Percentiles rank a stretch among this genome's conserved stretches.
Evolutionary conservation across 2,797 vertebrate species (phyloP).

Genomic region (Rhincodon typus): DNA sequence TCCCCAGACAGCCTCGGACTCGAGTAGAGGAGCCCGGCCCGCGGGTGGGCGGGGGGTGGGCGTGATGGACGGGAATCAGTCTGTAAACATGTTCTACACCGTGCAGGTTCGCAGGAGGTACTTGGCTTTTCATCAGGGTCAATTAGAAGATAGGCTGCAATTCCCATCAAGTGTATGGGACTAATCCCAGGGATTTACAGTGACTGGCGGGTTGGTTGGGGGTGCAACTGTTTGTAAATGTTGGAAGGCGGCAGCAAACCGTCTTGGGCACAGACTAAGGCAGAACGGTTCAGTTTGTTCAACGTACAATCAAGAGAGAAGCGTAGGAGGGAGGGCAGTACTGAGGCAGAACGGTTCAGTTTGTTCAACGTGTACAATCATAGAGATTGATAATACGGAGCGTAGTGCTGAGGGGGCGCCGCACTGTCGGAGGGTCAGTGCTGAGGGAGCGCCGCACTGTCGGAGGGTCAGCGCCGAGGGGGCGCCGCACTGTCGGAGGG

Average conservation of each 20-base stretch:
- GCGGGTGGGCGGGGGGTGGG: not conserved
- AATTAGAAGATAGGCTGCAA: not conserved
- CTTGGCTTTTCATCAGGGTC: not conserved
- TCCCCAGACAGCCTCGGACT: not conserved
- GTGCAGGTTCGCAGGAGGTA: not conserved
- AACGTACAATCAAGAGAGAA: no score
- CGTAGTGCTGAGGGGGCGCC: no score
- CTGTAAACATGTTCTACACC: not conserved
- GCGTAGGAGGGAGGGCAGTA: no score
- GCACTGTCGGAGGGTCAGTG: no score
- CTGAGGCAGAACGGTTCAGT: no score
- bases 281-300: no score
- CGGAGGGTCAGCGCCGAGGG: no score
- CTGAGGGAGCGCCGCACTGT: no score
- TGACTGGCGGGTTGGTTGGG: no score
- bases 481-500: no score
- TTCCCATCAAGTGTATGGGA: not conserved
- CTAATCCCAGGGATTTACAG: not conserved
- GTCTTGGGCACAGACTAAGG: not conserved
- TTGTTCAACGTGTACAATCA: no score
- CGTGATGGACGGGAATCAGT: not conserved
- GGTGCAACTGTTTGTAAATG: not conserved
- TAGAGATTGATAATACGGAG: no score
- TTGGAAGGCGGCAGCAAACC: not conserved
- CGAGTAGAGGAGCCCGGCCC: not conserved